Evolutionary conservation across 2,113 vertebrate species (phyloP), one percentile per base, ranked within the genome.

Genomic region (Atlantisia rogersi): DNA sequence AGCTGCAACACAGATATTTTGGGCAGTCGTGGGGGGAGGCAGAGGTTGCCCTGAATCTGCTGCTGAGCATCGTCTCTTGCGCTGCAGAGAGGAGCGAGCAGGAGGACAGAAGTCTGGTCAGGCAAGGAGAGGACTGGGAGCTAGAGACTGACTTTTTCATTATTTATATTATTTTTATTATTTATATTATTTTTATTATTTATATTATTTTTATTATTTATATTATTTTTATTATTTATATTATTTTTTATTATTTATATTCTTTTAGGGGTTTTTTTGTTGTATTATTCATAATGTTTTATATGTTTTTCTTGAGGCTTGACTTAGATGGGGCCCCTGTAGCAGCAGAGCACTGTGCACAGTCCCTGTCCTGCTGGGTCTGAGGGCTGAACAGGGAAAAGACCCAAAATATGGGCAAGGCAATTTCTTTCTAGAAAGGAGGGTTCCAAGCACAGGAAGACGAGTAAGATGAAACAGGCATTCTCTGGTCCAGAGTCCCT

Each of bases 271-370:
- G 17, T 46, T 28, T 42, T 7, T 29, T 48, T 48, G 10, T 42
- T 77, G 6, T 68, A 79, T 86, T 80, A 69, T 88, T 90, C 90
- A 76, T 88, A 25, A 31, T 22, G 19, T n/a, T 90, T 59, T 70
- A 74, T 81, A 13, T 60, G 44, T 25, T 96, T 55, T 63, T 68
- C 35, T 44, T 40, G 29, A 82, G 46, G 28, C 18, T 64, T 60
- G 4, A 1, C 24, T 58, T 75, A 53, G 42, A 11, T 8, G 4
- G 8, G 14, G 16, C 29, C 4, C 15, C 26, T 42, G 3, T 19
- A 39, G 48, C 8, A 2, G 32, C 39, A 29, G 26, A 63, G 39
- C 21, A 20, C 46, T 46, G 7, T 3, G 0, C 26, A 15, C 8
- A 9, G n/a, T 67, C 42, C 44, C 26, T 55, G 46, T 42, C 74